phyloP scores from a whole-genome alignment of 2,113 vertebrate species.

The Vimba vimba region DNA sequence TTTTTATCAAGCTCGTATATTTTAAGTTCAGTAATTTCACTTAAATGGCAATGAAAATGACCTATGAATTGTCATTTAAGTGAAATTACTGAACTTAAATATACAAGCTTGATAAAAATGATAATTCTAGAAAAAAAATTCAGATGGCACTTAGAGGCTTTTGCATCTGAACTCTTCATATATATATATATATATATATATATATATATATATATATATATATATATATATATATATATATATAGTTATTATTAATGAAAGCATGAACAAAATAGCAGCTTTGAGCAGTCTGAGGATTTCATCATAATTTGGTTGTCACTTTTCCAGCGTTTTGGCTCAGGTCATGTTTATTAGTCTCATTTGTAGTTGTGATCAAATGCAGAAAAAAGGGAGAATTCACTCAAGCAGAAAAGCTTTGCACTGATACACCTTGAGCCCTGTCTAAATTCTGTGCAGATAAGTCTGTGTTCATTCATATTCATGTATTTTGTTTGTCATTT shows the following conservation, averaged over 20 bases:
- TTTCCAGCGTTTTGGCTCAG: not conserved
- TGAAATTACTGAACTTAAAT: too few species aligned
- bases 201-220: not conserved
- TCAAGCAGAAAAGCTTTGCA: slow-evolving; percentile 32
- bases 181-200: too few species aligned
- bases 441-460: slow-evolving; percentile 14
- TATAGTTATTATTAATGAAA: not conserved
- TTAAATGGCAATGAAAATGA: too few species aligned
- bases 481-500: slow-evolving; percentile 15
- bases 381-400: not conserved
- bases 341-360: not conserved
- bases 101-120: too few species aligned
- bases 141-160: too few species aligned
- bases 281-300: not conserved
- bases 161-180: too few species aligned
- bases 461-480: slow-evolving; percentile 33
- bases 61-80: too few species aligned
- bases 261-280: not conserved
- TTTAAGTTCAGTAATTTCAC: too few species aligned
- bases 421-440: not conserved
- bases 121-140: too few species aligned
- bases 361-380: not conserved
- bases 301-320: not conserved
- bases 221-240: too few species aligned
- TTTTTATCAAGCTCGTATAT: too few species aligned